These are phyloP conservation scores for Catostylus mosaicus DNA, from an alignment of 30 jellyfish, hydroid and myxozoan species.

Conservation along the genomic window DNA sequence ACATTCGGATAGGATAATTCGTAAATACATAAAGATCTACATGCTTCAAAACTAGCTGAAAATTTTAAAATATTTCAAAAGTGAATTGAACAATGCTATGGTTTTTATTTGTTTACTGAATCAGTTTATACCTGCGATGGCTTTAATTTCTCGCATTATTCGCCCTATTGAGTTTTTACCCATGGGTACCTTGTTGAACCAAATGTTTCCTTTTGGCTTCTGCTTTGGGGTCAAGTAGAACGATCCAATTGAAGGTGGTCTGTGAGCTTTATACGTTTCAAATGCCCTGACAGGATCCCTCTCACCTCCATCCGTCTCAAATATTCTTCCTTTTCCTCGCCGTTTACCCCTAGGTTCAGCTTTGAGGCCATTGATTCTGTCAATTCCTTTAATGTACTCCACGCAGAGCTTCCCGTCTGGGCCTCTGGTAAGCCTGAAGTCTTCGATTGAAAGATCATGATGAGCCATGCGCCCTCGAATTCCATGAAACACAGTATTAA, in stretches of 20 bases:
- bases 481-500: slow-evolving; percentile 94
- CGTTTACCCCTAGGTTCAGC: slow-evolving; percentile 79
- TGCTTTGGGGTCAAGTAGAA: slow-evolving; percentile 96
- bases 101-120: too few species aligned
- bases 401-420: slow-evolving; percentile 92
- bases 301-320: slow-evolving; percentile 97
- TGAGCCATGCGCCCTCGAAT: slow-evolving; percentile 98
- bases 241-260: slow-evolving; percentile 97
- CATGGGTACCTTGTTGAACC: slow-evolving; percentile 99
- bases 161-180: slow-evolving; percentile 99
- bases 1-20: not conserved
- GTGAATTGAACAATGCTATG: too few species aligned
- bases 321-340: slow-evolving; percentile 84
- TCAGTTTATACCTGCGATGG: slow-evolving; percentile 86
- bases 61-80: too few species aligned
- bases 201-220: slow-evolving; percentile 89
- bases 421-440: slow-evolving; percentile 78
- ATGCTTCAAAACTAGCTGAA: too few species aligned
- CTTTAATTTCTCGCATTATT: slow-evolving; percentile 96
- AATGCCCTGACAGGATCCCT: slow-evolving; percentile 95
- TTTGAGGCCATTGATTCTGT: slow-evolving; percentile 45
- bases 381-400: slow-evolving; percentile 77
- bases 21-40: not conserved
- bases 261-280: slow-evolving; percentile 90
- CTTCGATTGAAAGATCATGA: slow-evolving; percentile 90